These are phyloP conservation scores for Octomys mimax DNA, from an alignment of 2,797 vertebrate species.

Conservation along the genomic window DNA sequence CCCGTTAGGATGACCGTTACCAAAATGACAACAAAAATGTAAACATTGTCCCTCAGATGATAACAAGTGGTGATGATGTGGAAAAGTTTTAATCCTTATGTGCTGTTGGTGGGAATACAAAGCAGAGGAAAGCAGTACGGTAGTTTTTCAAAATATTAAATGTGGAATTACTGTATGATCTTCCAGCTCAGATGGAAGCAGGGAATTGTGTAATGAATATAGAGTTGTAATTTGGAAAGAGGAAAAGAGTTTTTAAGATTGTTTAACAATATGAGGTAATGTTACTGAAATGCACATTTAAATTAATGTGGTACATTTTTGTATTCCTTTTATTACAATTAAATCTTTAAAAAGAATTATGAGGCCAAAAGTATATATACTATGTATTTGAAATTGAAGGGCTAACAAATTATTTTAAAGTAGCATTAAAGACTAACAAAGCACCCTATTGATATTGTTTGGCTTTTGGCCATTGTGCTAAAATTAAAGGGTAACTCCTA, in stretches of 20 bases:
- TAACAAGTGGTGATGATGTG: background rate
- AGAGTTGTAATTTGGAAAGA: background rate
- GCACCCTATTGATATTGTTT: background rate
- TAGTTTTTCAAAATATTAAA: background rate
- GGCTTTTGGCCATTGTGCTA: background rate
- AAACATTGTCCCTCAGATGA: background rate
- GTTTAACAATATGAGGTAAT: background rate
- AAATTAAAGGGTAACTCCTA: background rate
- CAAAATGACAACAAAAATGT: background rate
- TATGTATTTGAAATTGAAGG: background rate
- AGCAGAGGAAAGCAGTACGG: too few relatives aligned
- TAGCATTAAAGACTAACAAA: background rate
- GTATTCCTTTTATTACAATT: background rate
- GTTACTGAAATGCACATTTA: background rate
- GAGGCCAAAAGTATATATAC: background rate
- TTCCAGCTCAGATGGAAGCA: background rate
- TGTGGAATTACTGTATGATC: background rate
- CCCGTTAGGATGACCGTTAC: background rate
- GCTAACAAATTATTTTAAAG: background rate
- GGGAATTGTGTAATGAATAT: background rate
- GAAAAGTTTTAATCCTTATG: background rate
- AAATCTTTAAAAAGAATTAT: background rate
- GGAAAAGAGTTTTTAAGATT: background rate
- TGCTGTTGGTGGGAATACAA: too few relatives aligned
- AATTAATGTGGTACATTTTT: background rate